Evolutionary conservation across 2,888 invertebrate genomes (phyloP).

Genomic region (Ashinkailepas kermadecensis): DNA sequence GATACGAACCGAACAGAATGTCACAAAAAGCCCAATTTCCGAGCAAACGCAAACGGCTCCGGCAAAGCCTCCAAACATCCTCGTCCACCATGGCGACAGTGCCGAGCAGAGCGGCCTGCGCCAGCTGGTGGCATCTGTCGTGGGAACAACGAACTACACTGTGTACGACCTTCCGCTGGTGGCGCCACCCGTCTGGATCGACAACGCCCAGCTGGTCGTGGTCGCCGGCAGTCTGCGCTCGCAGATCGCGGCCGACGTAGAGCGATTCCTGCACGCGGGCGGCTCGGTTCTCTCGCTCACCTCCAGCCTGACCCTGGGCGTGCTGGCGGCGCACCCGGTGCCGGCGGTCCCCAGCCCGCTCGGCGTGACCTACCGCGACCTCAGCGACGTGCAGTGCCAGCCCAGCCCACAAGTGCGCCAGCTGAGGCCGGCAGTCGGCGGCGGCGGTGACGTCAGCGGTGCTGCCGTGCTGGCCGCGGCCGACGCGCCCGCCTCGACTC

Average conservation of each 20-base stretch:
- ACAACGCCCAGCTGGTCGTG: constrained; percentile 63
- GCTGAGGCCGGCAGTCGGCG: background rate
- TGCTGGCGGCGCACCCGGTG: background rate
- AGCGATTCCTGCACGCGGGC: background rate
- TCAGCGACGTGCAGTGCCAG: background rate
- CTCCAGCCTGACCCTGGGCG: background rate
- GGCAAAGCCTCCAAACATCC: background rate
- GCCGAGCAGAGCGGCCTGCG: background rate
- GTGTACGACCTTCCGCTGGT: constrained; percentile 45
- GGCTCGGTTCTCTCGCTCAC: background rate
- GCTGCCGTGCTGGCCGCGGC: background rate
- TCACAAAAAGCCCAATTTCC: too few relatives aligned
- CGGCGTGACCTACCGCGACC: background rate
- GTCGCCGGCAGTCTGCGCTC: constrained; percentile 64
- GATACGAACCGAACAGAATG: too few relatives aligned
- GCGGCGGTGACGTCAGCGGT: background rate
- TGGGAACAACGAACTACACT: constrained; percentile 38
- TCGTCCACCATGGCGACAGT: background rate
- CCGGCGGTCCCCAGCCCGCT: background rate
- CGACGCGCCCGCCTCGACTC: constrained; percentile 41
- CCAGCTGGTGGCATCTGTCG: background rate
- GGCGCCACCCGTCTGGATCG: constrained; percentile 51
- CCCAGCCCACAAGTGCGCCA: background rate
- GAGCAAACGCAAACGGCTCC: background rate
- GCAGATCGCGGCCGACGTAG: background rate